These are phyloP conservation scores for Microchirus variegatus DNA, from an alignment of 2,797 vertebrate genomes.

Conservation along the genomic window DNA sequence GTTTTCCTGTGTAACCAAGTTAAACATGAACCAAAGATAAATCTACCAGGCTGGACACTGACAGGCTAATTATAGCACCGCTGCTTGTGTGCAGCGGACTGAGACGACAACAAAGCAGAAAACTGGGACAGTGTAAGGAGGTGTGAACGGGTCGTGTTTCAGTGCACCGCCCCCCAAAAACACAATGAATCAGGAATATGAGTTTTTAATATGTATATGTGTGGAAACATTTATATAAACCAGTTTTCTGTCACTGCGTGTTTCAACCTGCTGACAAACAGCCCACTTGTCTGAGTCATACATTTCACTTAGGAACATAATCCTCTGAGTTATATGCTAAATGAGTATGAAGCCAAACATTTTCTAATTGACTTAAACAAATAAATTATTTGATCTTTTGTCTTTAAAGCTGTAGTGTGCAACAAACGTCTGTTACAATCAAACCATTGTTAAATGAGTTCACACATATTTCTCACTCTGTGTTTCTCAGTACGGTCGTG, in stretches of 20 bases:
- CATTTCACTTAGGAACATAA: not conserved
- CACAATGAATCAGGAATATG: not conserved
- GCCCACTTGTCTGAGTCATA: constrained; percentile 14
- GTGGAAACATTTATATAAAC: not conserved
- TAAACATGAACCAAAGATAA: constrained; percentile 79
- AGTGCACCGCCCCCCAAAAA: rapidly evolving
- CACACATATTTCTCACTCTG: too few relatives aligned
- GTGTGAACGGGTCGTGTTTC: not conserved
- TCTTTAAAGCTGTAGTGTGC: too few relatives aligned
- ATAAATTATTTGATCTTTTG: too few relatives aligned
- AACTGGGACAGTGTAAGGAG: not conserved
- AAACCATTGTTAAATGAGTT: too few relatives aligned
- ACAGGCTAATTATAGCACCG: constrained; percentile 67
- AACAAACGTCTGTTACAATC: too few relatives aligned
- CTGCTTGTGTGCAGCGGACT: constrained; percentile 28
- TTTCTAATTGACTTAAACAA: too few relatives aligned
- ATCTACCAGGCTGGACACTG: constrained; percentile 35
- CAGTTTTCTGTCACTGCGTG: constrained; percentile 25
- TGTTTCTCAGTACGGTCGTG: too few relatives aligned
- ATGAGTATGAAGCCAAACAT: not conserved
- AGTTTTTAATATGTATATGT: constrained; percentile 3
- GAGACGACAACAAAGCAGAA: constrained; percentile 25
- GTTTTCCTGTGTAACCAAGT: constrained; percentile 57
- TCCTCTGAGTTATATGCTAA: not conserved
- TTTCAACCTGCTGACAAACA: constrained; percentile 42